Evolutionary conservation across 2,113 vertebrate genomes (phyloP).

Genomic region (Oncorhynchus kisutch): DNA sequence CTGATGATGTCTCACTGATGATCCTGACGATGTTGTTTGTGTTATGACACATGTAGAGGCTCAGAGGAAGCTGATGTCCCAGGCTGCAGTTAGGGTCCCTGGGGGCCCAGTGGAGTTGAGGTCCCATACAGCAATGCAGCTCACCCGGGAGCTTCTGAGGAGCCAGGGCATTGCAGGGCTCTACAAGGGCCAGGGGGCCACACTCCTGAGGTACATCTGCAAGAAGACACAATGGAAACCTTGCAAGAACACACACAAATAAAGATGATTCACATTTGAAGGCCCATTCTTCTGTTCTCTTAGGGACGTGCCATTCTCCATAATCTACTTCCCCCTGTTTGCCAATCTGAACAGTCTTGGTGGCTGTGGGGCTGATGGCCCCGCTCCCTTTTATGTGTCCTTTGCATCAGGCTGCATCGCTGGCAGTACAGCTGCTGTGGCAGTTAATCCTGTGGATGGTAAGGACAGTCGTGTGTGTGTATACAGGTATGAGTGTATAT

Average conservation of each 20-base stretch:
- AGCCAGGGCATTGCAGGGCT: conserved; percentile 91
- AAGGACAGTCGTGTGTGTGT: conserved; percentile 43
- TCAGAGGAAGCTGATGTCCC: conserved; percentile 88
- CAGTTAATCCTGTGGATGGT: conserved; percentile 87
- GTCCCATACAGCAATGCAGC: conserved; percentile 86
- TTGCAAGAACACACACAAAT: not conserved
- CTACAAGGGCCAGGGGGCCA: conserved; percentile 96
- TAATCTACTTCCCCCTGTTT: too few species aligned
- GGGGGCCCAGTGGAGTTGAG: conserved; percentile 65
- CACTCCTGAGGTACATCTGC: conserved; percentile 84
- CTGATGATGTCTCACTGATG: not conserved
- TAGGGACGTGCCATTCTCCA: too few species aligned
- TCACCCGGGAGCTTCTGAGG: conserved; percentile 84
- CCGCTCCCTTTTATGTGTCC: conserved; percentile 78
- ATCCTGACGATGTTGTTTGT: not conserved
- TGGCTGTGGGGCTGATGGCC: conserved; percentile 37
- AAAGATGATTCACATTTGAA: too few species aligned
- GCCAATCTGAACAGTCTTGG: too few species aligned
- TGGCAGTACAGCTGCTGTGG: conserved; percentile 80
- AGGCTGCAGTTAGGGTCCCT: conserved; percentile 48
- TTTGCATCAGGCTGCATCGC: conserved; percentile 64
- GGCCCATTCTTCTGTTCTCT: too few species aligned
- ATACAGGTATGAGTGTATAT: not conserved
- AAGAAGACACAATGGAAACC: not conserved
- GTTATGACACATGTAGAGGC: conserved; percentile 71